Evolutionary conservation across 2,888 invertebrate genomes (phyloP).

Genomic region (Coecobrya sp.): DNA sequence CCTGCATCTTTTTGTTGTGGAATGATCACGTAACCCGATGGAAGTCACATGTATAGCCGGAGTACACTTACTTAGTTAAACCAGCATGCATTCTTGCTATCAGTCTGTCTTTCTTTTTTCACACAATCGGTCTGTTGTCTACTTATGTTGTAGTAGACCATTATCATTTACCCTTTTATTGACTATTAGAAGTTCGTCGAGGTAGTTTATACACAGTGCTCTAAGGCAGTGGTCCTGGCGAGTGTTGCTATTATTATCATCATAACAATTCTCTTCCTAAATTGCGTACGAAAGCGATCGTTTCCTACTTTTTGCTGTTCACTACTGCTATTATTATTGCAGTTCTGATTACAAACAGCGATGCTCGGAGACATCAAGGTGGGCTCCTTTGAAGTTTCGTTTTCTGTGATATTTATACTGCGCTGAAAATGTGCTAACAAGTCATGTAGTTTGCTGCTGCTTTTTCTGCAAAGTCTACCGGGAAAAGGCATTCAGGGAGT

Average conservation of each 20-base stretch:
- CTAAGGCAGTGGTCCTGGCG: background rate
- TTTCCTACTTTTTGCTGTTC: background rate
- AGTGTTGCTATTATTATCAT: background rate
- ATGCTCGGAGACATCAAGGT: constrained; percentile 11
- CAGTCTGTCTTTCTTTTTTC: background rate
- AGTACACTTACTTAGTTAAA: constrained; percentile 31
- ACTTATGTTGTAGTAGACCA: background rate
- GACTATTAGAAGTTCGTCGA: background rate
- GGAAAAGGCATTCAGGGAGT: no score
- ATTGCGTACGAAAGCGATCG: constrained; percentile 70
- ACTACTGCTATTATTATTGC: constrained; percentile 26
- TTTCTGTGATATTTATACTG: background rate
- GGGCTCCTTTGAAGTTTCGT: constrained; percentile 4
- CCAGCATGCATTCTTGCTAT: constrained; percentile 24
- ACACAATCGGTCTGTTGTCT: background rate
- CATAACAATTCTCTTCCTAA: constrained; percentile 45
- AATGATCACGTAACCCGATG: constrained; percentile 41
- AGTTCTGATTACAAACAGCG: constrained; percentile 28
- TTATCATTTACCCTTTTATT: background rate
- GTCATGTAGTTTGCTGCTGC: background rate
- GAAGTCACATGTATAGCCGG: background rate
- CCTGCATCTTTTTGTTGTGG: constrained; percentile 14
- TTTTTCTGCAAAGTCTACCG: no score
- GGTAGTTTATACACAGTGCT: no score
- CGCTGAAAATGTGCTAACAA: background rate